Conservation (phyloP, 2,797 vertebrate species). For the Cuculus canorus region DNA sequence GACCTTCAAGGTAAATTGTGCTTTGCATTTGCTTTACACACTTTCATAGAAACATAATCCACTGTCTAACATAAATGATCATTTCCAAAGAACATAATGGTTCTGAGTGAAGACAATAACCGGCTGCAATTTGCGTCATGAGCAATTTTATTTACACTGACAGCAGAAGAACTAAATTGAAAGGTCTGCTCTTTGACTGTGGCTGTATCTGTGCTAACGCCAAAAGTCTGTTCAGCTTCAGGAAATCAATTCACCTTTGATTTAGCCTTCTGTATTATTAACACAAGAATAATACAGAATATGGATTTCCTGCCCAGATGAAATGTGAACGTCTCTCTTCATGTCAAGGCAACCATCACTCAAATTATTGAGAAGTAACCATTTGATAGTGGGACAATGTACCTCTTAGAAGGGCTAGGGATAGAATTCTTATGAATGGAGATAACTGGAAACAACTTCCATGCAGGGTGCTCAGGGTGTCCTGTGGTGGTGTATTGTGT, state of each 20-base stretch:
- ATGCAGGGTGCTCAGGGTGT: background rate
- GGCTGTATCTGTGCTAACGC: constrained; percentile 34
- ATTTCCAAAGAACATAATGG: constrained; percentile 65
- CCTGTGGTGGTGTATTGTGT: background rate
- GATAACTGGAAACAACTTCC: background rate
- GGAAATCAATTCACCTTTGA: constrained; percentile 73
- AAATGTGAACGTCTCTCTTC: constrained; percentile 46
- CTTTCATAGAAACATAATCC: constrained; percentile 49
- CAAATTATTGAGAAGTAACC: constrained; percentile 46
- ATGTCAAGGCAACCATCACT: constrained; percentile 32
- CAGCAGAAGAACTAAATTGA: constrained; percentile 67
- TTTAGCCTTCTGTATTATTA: constrained; percentile 72
- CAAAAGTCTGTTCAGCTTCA: constrained; percentile 68
- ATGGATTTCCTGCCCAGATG: constrained; percentile 63
- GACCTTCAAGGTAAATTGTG: constrained; percentile 71
- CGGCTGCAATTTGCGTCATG: constrained; percentile 69
- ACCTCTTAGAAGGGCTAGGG: background rate
- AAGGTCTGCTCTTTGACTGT: constrained; percentile 66
- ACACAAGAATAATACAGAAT: constrained; percentile 69
- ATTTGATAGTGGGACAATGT: background rate
- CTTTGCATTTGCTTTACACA: constrained; percentile 57
- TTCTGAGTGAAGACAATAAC: constrained; percentile 63
- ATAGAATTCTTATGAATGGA: background rate
- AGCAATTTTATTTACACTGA: constrained; percentile 72
- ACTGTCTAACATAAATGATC: constrained; percentile 60